Percentiles rank a stretch among this genome's conserved stretches.
phyloP scores from a whole-genome alignment of 2,888 invertebrate genomes.

The Steinernema scapterisci region DNA sequence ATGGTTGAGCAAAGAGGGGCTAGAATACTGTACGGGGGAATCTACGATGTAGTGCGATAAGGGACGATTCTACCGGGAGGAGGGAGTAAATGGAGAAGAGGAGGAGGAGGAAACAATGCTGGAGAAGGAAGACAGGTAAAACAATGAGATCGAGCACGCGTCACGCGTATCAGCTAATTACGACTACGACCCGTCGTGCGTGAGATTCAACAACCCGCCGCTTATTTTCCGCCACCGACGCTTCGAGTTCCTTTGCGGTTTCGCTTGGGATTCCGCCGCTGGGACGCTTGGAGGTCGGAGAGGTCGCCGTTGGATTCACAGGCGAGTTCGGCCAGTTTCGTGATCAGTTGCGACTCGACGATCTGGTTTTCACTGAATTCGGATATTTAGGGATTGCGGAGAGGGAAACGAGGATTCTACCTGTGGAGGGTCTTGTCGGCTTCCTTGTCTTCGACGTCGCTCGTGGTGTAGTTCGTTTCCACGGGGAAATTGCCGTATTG shows the following conservation, averaged over 20 bases:
- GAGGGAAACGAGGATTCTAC: neutral
- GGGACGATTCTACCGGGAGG: constrained; percentile 7
- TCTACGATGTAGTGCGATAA: neutral
- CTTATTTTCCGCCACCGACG: neutral
- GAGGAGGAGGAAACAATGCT: neutral
- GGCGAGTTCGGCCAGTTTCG: neutral
- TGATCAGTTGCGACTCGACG: neutral
- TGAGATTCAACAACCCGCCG: constrained; percentile 11
- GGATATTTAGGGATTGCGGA: neutral
- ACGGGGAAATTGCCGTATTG: constrained; percentile 20
- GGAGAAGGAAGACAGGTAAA: constrained; percentile 21
- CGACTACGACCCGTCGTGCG: constrained; percentile 28
- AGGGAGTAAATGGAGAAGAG: neutral
- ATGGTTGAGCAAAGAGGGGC: neutral
- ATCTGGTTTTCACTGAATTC: neutral
- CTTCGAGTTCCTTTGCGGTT: constrained; percentile 12
- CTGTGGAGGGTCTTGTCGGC: neutral
- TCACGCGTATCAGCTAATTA: neutral
- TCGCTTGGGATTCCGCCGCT: neutral
- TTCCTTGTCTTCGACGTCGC: neutral
- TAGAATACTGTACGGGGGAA: neutral
- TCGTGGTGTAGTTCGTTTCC: constrained; percentile 12
- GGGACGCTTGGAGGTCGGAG: neutral
- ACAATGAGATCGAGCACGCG: constrained; percentile 28
- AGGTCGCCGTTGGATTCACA: neutral